Conservation (phyloP, 1,140 invertebrate species). For the Bilobella aurantiaca region DNA sequence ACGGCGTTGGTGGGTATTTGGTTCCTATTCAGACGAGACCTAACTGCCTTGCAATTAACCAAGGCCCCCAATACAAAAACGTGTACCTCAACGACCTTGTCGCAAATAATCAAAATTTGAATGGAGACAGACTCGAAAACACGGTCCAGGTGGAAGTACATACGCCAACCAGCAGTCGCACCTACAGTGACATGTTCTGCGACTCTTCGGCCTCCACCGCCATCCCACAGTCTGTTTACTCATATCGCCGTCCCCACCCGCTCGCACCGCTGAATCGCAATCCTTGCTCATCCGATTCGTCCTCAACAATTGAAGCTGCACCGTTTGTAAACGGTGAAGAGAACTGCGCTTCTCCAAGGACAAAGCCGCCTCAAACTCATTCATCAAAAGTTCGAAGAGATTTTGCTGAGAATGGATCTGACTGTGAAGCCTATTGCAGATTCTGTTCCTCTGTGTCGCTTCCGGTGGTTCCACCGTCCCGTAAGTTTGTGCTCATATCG, state of each 20-base stretch:
- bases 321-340: neutral
- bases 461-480: neutral
- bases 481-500: neutral
- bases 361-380: too few relatives aligned
- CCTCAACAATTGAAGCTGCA: neutral
- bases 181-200: conserved; percentile 27
- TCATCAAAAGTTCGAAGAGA: neutral
- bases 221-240: neutral
- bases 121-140: conserved; percentile 20
- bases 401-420: neutral
- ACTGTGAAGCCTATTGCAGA: neutral
- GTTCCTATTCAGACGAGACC: conserved; percentile 2
- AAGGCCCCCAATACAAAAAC: conserved; percentile 13
- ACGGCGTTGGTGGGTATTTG: conserved; percentile 18
- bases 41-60: neutral
- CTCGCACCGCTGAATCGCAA: neutral
- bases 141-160: conserved; percentile 23
- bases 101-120: too few relatives aligned
- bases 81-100: too few relatives aligned
- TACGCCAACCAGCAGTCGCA: conserved; percentile 2
- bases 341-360: too few relatives aligned
- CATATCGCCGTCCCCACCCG: neutral
- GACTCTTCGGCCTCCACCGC: conserved; percentile 21
- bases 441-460: neutral
- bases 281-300: neutral